A percentile compares a stretch with the other conserved stretches of the same genome.
Conservation (phyloP, 2,113 vertebrate genomes). For the Macrotis lagotis region DNA sequence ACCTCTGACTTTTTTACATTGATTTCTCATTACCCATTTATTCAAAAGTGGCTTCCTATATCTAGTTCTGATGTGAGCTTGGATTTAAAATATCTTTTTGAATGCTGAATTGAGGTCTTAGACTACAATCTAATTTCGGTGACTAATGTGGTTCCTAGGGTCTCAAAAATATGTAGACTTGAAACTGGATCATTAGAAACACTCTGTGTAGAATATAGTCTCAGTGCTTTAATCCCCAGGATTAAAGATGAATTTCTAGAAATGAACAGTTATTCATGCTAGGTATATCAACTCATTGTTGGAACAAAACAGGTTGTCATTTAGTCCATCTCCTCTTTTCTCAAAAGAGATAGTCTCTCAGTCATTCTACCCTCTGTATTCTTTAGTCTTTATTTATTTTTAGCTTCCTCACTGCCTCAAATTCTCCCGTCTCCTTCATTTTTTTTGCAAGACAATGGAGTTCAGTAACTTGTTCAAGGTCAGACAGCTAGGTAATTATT, state of each 20-base stretch:
- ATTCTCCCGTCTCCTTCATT: too few relatives aligned
- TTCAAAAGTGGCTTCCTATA: background rate
- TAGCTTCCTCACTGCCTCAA: too few relatives aligned
- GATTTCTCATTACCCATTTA: conserved; percentile 28
- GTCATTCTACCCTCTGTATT: too few relatives aligned
- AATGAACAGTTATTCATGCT: background rate
- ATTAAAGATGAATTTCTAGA: background rate
- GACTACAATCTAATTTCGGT: conserved; percentile 6
- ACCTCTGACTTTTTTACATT: background rate
- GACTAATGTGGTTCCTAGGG: conserved; percentile 30
- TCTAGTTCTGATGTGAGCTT: conserved; percentile 1
- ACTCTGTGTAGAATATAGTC: conserved; percentile 1
- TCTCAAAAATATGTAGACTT: conserved; percentile 32
- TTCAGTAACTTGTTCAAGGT: too few relatives aligned
- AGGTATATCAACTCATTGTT: background rate
- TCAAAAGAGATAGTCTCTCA: too few relatives aligned
- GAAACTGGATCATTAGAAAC: conserved; percentile 18
- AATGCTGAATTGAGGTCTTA: background rate
- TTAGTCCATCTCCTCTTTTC: too few relatives aligned
- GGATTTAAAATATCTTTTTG: background rate
- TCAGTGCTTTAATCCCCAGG: background rate
- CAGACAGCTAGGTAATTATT: too few relatives aligned
- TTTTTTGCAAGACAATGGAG: too few relatives aligned
- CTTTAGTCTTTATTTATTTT: too few relatives aligned
- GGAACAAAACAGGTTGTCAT: too few relatives aligned